A percentile compares a stretch with the other conserved stretches of the same genome.
These are phyloP conservation scores for Volucella inanis DNA, from an alignment of 2,888 invertebrate species.

Conservation along the genomic window DNA sequence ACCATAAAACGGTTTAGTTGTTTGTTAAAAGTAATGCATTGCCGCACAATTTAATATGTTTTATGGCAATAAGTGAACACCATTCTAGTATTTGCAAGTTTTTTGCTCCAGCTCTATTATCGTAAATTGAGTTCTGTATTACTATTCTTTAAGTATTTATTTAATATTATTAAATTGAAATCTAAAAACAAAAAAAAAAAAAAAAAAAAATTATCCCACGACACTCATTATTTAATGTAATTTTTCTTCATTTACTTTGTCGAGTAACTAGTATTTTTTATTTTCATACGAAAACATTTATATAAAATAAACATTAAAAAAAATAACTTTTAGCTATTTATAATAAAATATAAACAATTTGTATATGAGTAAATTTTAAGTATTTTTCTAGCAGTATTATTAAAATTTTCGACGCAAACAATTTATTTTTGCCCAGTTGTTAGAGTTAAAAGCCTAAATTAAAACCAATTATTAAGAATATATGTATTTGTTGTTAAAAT, in stretches of 20 bases:
- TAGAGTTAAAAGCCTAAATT: conserved; percentile 64
- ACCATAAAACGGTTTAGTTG: conserved; percentile 23
- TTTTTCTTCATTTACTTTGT: conserved; percentile 27
- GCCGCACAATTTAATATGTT: conserved; percentile 8
- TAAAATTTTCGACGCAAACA: conserved; percentile 47
- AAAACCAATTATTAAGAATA: conserved; percentile 37
- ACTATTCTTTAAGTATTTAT: conserved; percentile 71
- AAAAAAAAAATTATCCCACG: conserved; percentile 24
- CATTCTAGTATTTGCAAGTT: conserved; percentile 63
- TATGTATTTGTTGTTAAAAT: conserved; percentile 55
- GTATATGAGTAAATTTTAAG: conserved; percentile 46
- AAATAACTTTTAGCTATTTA: not conserved
- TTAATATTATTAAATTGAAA: conserved; percentile 66
- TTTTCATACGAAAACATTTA: not conserved
- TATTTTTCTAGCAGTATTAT: conserved; percentile 70
- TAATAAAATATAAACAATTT: conserved; percentile 2
- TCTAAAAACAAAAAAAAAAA: conserved; percentile 24
- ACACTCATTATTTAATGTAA: conserved; percentile 48
- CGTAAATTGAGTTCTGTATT: conserved; percentile 60
- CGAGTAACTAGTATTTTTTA: conserved; percentile 23
- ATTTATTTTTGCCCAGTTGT: conserved; percentile 69
- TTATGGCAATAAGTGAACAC: conserved; percentile 36
- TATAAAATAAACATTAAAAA: not conserved
- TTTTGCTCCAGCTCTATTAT: conserved; percentile 23
- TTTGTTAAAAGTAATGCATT: conserved; percentile 7